Evolutionary conservation across 2,888 invertebrate species (phyloP), one percentile per base, ranked within the genome.

Genomic region (Argyresthia goedartella): DNA sequence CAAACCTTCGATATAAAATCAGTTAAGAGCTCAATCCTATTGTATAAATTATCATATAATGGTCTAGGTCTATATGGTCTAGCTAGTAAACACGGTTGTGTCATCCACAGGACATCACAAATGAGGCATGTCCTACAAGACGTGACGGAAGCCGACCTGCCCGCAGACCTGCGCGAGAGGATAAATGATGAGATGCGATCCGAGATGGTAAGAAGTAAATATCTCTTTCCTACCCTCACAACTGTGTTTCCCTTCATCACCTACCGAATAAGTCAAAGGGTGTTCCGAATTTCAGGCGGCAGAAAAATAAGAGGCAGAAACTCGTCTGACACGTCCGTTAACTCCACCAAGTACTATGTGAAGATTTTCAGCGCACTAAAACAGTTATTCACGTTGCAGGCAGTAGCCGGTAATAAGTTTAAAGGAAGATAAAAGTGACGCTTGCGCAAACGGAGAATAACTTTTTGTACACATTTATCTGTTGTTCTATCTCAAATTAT

Each of bases 101-200:
- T 25, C 13, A 34, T 50, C 39, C 10, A 33, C 51, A 51, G 42
- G 63, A 95, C 97, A 71, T 93, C 95, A 4, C 93, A 94, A 73
- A 81, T 96, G 62, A 90, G 91, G 57, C 92, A 93, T 64, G 95
- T 98, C 33, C 87, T 99, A 54, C 94, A 95, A 85, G 94, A 95
- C 67, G 95, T 97, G 51, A 91, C 92, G 10, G 96, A 96, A 76
- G 90, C 88, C 60, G 98, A 98, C 87, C 99, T 99, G 71, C 98
- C 99, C 50, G 88, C 89, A 64, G 93, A 95, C 87, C 89, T 98
- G 62, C 92, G 92, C 67, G 94, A 95, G 66, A 91, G 97, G 66
- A 90, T 98, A 66, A 93, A 92, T 70, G 94, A 96, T 81, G 98
- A 98, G 84, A 95, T 96, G 86, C 90, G 95, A 66, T 92, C 96